Evolutionary conservation across 2,888 invertebrate genomes (phyloP).

Genomic region (Drosophila parthenogenetica): DNA sequence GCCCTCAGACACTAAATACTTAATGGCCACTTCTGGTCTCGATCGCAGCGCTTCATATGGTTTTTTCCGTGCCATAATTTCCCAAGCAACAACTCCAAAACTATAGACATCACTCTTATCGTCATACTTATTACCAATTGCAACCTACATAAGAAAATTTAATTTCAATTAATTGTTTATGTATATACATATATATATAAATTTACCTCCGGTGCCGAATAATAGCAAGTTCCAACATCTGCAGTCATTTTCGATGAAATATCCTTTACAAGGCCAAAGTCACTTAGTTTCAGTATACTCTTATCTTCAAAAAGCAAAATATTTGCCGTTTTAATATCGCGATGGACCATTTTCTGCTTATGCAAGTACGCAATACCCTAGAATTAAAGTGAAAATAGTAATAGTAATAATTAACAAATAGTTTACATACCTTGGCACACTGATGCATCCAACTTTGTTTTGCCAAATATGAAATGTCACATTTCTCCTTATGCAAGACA

Average conservation of each 20-base stretch:
- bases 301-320: background rate
- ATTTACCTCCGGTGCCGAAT: slow-evolving; percentile 28
- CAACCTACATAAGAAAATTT: background rate
- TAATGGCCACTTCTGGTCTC: background rate
- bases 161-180: background rate
- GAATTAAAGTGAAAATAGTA: too few species aligned
- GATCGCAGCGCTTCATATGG: slow-evolving; percentile 5
- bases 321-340: slow-evolving; percentile 22
- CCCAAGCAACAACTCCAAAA: slow-evolving; percentile 25
- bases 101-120: slow-evolving; percentile 24
- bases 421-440: slow-evolving; percentile 14
- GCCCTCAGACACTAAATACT: background rate
- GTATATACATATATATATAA: background rate
- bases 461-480: background rate
- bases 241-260: background rate
- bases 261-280: slow-evolving; percentile 15
- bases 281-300: slow-evolving; percentile 7
- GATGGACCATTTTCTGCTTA: slow-evolving; percentile 2
- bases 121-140: background rate
- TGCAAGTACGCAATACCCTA: slow-evolving; percentile 24
- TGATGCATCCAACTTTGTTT: slow-evolving; percentile 21
- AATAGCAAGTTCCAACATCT: background rate
- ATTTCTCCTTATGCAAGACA: background rate
- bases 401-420: too few species aligned
- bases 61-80: slow-evolving; percentile 9